phyloP scores from a whole-genome alignment of 1,140 invertebrate species.

The Euura lappo region DNA sequence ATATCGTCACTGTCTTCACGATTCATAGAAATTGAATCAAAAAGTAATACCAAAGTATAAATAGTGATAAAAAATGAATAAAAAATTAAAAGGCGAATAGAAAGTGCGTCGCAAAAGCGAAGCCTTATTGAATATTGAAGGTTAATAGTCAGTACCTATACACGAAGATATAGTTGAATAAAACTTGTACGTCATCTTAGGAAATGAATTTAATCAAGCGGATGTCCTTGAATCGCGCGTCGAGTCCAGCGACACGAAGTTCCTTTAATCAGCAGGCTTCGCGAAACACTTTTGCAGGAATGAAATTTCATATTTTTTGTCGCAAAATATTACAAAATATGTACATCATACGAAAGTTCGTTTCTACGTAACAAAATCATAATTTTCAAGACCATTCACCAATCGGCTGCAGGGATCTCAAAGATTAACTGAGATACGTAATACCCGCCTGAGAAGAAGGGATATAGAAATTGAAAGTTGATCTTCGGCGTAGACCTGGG shows the following conservation, averaged over 20 bases:
- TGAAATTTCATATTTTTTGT: constrained; percentile 26
- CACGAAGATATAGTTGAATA: neutral
- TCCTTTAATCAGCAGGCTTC: constrained; percentile 36
- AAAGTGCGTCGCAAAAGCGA: neutral
- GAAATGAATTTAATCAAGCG: constrained; percentile 42
- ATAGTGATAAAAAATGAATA: too few relatives aligned
- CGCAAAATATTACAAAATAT: constrained; percentile 10
- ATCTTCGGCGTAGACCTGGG: neutral
- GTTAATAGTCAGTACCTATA: neutral
- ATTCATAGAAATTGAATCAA: too few relatives aligned
- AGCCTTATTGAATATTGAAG: neutral
- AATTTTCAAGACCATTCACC: neutral
- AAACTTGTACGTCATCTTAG: constrained; percentile 36
- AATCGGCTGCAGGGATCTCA: neutral
- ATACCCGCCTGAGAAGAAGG: neutral
- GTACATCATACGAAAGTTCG: neutral
- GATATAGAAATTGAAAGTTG: neutral
- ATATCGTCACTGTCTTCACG: too few relatives aligned
- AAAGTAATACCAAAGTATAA: too few relatives aligned
- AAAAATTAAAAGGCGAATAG: neutral
- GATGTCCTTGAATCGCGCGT: constrained; percentile 33
- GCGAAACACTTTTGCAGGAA: constrained; percentile 18
- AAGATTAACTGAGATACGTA: neutral
- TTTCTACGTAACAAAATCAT: neutral
- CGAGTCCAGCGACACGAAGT: constrained; percentile 39